Percentiles rank a stretch among this genome's conserved stretches.
phyloP scores from a whole-genome alignment of 2,888 invertebrate genomes.

The Polyommatus icarus region DNA sequence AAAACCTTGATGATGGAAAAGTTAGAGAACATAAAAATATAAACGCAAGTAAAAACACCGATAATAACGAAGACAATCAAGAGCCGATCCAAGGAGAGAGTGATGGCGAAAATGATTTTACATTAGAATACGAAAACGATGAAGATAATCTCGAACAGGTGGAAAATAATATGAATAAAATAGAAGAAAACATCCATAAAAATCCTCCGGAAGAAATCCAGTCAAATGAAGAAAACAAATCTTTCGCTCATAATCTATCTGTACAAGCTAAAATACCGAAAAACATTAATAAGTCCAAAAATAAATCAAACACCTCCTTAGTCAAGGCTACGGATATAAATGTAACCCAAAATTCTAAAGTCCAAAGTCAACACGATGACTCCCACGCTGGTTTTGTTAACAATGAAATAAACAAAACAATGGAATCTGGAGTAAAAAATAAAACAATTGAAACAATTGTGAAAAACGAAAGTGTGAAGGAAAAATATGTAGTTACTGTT shows the following conservation, averaged over 20 bases:
- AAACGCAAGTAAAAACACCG: background rate
- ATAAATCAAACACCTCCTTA: background rate
- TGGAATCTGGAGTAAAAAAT: background rate
- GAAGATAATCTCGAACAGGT: conserved; percentile 35
- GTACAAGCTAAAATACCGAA: background rate
- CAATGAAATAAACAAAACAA: background rate
- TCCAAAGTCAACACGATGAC: background rate
- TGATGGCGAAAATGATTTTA: conserved; percentile 40
- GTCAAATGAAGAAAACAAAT: background rate
- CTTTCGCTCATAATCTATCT: background rate
- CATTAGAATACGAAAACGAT: conserved; percentile 40
- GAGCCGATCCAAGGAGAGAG: background rate
- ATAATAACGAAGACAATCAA: background rate
- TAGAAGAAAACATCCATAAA: conserved; percentile 26
- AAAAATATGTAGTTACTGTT: background rate
- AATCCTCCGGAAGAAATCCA: background rate
- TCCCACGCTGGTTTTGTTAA: background rate
- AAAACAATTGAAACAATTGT: background rate
- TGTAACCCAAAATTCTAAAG: background rate
- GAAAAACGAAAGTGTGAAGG: background rate
- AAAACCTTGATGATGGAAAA: background rate
- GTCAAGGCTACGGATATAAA: background rate
- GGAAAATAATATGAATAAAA: conserved; percentile 31
- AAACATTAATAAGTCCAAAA: background rate
- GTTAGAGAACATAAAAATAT: background rate